These are phyloP conservation scores for Drosophila sechellia DNA, from an alignment of 1,140 invertebrate species.

Conservation along the genomic window DNA sequence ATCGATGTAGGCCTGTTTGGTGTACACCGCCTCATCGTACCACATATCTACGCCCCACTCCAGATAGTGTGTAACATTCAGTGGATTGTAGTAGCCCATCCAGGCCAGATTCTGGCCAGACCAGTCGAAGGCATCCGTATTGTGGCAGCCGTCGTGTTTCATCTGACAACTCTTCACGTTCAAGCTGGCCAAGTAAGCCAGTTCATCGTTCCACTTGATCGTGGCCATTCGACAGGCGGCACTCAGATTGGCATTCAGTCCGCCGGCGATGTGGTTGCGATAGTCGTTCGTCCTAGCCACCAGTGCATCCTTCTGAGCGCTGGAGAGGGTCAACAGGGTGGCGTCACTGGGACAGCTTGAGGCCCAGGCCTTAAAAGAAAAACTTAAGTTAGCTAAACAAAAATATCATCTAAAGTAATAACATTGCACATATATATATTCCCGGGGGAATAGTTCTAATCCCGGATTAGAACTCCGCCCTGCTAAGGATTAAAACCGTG, in stretches of 20 bases:
- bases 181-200: conserved; percentile 64
- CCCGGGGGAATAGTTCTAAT: background rate
- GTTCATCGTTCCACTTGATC: conserved; percentile 73
- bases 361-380: conserved; percentile 42
- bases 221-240: conserved; percentile 77
- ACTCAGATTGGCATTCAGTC: conserved; percentile 36
- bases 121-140: conserved; percentile 65
- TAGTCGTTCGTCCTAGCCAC: conserved; percentile 54
- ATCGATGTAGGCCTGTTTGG: conserved; percentile 56
- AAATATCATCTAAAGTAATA: too few species aligned
- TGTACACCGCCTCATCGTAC: conserved; percentile 52
- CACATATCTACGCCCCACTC: conserved; percentile 55
- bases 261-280: conserved; percentile 68
- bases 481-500: background rate
- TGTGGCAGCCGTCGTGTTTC: conserved; percentile 70
- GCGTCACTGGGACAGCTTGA: conserved; percentile 53
- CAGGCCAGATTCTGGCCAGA: conserved; percentile 78
- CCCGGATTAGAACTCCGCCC: background rate
- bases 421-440: too few species aligned
- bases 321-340: conserved; percentile 31
- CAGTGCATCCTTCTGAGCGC: conserved; percentile 40
- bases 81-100: conserved; percentile 49
- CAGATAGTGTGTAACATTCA: conserved; percentile 28
- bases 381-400: too few species aligned
- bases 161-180: conserved; percentile 71